Percentiles rank a stretch among this genome's conserved stretches.
These are phyloP conservation scores for Microctonus aethiopoides DNA, from an alignment of 2,888 invertebrate genomes.

Conservation along the genomic window DNA sequence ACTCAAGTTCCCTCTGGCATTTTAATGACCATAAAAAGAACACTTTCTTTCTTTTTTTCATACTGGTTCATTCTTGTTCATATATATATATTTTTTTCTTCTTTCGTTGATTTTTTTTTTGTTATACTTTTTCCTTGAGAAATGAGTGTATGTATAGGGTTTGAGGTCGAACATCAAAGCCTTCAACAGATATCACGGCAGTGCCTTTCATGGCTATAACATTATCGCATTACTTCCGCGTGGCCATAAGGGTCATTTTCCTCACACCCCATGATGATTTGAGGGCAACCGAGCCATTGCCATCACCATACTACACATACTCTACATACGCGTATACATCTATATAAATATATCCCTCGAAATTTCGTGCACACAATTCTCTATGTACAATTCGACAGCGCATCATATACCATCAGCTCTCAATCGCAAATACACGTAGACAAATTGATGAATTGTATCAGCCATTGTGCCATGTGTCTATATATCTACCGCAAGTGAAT, in stretches of 20 bases:
- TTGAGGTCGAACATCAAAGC: slow-evolving; percentile 54
- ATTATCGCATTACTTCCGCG: slow-evolving; percentile 65
- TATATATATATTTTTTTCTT: background rate
- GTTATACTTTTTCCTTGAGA: background rate
- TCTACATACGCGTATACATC: too few species aligned
- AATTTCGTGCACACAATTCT: too few species aligned
- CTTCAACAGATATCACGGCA: slow-evolving; percentile 54
- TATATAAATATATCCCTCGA: too few species aligned
- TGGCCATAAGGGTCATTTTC: slow-evolving; percentile 60
- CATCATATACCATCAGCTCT: too few species aligned
- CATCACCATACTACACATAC: background rate
- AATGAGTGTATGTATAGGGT: background rate
- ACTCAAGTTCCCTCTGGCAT: background rate
- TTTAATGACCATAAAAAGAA: slow-evolving; percentile 5
- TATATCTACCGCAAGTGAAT: too few species aligned
- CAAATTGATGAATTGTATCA: too few species aligned
- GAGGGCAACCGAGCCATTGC: slow-evolving; percentile 59
- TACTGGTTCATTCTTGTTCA: background rate
- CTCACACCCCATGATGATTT: slow-evolving; percentile 63
- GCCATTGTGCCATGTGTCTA: too few species aligned
- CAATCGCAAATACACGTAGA: too few species aligned
- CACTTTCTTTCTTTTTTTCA: background rate
- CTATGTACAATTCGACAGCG: too few species aligned
- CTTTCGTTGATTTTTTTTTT: background rate
- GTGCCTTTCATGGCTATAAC: slow-evolving; percentile 58